Evolutionary conservation across 2,888 invertebrate species (phyloP), one percentile per base, ranked within the genome.

Genomic region (Scrobipalpa atriplicella): DNA sequence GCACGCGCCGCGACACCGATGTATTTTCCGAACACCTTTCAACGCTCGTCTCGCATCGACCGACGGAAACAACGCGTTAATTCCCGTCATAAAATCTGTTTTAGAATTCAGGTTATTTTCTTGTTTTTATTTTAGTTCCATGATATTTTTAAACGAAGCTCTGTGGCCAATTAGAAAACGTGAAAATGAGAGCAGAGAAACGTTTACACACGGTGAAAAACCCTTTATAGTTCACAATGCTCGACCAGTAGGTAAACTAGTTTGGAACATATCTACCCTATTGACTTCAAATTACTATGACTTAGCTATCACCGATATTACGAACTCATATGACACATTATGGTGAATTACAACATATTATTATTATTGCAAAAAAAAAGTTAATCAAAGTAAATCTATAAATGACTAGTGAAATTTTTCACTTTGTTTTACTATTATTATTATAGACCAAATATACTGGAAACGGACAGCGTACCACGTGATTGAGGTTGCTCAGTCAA

Each of bases 41-140:
- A 91, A 84, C 91, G 89, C 90, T 85, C 89, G 85, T 88, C 90
- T 86, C 91, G 85, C 90, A 90, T 89, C 91, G 85, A 86, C 87
- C 89, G 90, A 87, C 92, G 92, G 92, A 92, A 92, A 92, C 91
- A 90, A 92, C 91, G 87, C 91, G 92, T 92, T 92, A 92, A 92
- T 92, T 92, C 92, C 89, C 90, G 91, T 92, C 92, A 90, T 92
- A 92, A 92, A 92, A 92, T 92, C 92, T 86, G 86, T 90, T 92
- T 92, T 91, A 92, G 92, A 90, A 92, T 90, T 90, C 89, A 87
- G 90, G 89, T 90, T 91, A 91, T 92, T 92, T 92, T 91, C 90
- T 90, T 92, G 87, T 90, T 91, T 92, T 91, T 90, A 91, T 92
- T 91, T 91, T 86, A 89, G 90, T 85, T 87, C 81, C 86, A 87